Base-by-base conservation (phyloP, 2,888 invertebrate genomes). In the Monochamus alternatus region DNA sequence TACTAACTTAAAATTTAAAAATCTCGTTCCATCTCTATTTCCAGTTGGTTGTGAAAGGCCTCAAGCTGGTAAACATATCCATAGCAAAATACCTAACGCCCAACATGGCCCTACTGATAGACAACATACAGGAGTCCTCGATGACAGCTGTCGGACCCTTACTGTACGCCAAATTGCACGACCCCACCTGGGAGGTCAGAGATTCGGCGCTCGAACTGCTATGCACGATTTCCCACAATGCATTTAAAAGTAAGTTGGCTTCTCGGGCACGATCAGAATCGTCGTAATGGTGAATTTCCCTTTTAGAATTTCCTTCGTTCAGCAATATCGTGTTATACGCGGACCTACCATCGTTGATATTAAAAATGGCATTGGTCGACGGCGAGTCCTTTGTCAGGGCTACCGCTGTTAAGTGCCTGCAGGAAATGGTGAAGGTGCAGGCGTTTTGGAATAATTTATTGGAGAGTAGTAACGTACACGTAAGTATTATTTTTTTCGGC, bases 21-120 rank as follows among this genome's bases (percentile, higher is more conserved):
- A 52, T 9, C 31, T 22, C 2, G 32, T 31, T 60, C 7, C 22
- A 22, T 44, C 32, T 66, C 9, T 30, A 59, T 31, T 90, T 90
- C 9, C 87, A 95, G 95, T 91, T 94, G 70, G 91, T 93, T 14
- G 93, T 95, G 2, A 92, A 94, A 84, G 92, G 93, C 0, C 87
- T 96, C 30, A 94, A 94, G 85, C 89, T 95, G 9, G 92, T 94
- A 68, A 92, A 93, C 78, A 86, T 94, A 73, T 92, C 94, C 0
- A 92, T 96, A 67, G 92, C 93, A 82, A 94, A 95, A 87, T 95
- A 95, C 84, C 91, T 95, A 84, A 93, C 94, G 0, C 95, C 95
- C 0, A 94, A 95, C 86, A 90, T 96, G 84, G 95, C 94, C 0
- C 87, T 96, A 38, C 89, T 96, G 7, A 90, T 95, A 77, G 94